Evolutionary conservation across 35 echinoderm and acorn worm species (phyloP).

Genomic region (Ptychodera flava): DNA sequence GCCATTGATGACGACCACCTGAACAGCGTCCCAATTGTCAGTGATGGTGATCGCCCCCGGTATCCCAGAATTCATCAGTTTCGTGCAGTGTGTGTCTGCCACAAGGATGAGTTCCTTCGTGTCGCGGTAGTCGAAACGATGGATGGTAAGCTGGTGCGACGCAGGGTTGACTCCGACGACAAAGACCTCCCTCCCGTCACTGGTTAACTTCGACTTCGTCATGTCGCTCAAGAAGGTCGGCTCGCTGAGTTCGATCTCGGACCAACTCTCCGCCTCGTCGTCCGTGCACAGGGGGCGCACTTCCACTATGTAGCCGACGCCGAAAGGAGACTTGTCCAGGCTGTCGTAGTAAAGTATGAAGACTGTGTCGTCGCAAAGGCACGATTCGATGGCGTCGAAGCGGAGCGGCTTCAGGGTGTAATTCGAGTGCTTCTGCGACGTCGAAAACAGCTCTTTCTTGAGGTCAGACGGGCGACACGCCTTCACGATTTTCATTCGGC

Average conservation of each 20-base stretch:
- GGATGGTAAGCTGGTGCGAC: not conserved
- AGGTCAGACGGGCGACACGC: not conserved
- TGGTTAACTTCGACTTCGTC: not conserved
- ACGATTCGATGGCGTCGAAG: not conserved
- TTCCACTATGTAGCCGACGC: not conserved
- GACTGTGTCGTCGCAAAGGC: not conserved
- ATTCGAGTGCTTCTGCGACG: not conserved
- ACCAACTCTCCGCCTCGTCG: not conserved
- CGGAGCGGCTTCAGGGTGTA: not conserved
- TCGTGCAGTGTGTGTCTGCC: not conserved
- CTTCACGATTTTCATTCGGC: not conserved
- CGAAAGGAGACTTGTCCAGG: not conserved
- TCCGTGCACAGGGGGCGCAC: not conserved
- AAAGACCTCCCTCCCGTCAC: not conserved
- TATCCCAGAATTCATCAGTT: not conserved
- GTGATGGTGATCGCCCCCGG: not conserved
- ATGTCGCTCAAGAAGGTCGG: not conserved
- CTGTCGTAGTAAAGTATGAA: not conserved
- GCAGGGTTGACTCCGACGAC: not conserved
- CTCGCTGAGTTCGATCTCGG: not conserved
- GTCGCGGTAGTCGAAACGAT: not conserved
- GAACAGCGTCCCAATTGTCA: not conserved
- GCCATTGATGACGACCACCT: not conserved
- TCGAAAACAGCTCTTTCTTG: not conserved
- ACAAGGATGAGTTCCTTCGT: not conserved